Percentiles rank a stretch among this genome's conserved stretches.
Conservation (phyloP, 2,888 invertebrate genomes). For the Octonoba sinensis region DNA sequence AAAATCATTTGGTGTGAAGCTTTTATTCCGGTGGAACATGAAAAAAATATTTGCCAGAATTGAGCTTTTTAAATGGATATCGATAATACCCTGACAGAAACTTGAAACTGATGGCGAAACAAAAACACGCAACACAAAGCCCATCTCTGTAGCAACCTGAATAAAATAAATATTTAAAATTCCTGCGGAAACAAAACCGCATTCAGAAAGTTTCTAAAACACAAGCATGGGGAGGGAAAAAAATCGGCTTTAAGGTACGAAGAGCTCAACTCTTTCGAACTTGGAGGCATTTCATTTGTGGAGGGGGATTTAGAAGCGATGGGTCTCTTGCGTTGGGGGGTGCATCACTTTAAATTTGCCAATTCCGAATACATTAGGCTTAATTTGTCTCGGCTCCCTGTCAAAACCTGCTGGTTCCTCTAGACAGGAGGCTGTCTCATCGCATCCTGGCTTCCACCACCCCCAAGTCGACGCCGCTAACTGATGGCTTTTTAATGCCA, state of each 20-base stretch:
- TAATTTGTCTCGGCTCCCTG: constrained; percentile 63
- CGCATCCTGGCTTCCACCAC: constrained; percentile 21
- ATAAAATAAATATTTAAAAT: constrained; percentile 62
- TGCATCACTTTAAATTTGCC: constrained; percentile 64
- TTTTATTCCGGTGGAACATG: too few species aligned
- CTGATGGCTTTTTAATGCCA: constrained; percentile 65
- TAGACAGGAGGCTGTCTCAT: constrained; percentile 56
- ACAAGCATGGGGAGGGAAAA: constrained; percentile 20
- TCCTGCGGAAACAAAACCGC: constrained; percentile 30
- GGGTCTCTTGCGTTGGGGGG: constrained; percentile 52
- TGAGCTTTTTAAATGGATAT: constrained; percentile 49
- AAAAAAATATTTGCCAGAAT: constrained; percentile 10
- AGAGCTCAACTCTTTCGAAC: constrained; percentile 52
- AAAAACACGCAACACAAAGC: constrained; percentile 14
- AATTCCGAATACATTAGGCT: constrained; percentile 65
- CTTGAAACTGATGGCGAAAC: background rate
- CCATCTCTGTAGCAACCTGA: constrained; percentile 17
- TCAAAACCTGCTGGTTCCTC: constrained; percentile 58
- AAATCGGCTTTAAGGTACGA: too few species aligned
- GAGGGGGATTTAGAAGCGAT: constrained; percentile 35
- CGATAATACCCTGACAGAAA: constrained; percentile 46
- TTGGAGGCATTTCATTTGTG: constrained; percentile 46
- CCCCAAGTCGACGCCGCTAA: constrained; percentile 43
- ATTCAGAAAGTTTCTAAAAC: constrained; percentile 13
- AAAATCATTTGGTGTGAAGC: too few species aligned